Evolutionary conservation across 2,797 vertebrate genomes (phyloP).

Genomic region (Anguilla anguilla): DNA sequence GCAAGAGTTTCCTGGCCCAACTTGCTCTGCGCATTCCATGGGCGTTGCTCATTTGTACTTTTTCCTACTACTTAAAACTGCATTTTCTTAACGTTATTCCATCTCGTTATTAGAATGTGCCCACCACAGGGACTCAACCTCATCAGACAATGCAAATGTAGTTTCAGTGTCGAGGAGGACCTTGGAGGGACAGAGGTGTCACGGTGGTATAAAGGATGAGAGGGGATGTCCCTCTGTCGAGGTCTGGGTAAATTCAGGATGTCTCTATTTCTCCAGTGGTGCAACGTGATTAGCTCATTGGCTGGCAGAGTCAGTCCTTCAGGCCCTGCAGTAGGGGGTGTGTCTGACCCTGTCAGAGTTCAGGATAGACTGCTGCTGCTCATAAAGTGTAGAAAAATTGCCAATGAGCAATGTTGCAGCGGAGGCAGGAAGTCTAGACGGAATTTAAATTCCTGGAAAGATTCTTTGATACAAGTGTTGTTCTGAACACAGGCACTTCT

Average conservation of each 20-base stretch:
- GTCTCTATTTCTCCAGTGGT: conserved; percentile 56
- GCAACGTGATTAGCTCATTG: conserved; percentile 13
- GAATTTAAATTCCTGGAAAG: not conserved
- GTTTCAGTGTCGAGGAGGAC: conserved; percentile 53
- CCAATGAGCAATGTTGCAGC: not conserved
- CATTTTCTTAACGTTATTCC: not conserved
- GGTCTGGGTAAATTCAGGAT: conserved; percentile 48
- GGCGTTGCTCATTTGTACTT: too few species aligned
- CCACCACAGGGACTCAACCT: not conserved
- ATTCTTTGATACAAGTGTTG: not conserved
- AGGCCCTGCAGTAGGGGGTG: not conserved
- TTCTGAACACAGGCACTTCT: not conserved
- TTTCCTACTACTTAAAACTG: not conserved
- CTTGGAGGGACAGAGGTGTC: conserved; percentile 54
- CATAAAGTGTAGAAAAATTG: not conserved
- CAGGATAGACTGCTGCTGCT: not conserved
- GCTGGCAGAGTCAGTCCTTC: not conserved
- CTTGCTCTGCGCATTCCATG: too few species aligned
- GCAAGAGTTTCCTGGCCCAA: too few species aligned
- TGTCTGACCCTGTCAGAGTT: not conserved
- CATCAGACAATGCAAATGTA: conserved; percentile 48
- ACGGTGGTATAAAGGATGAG: conserved; percentile 59
- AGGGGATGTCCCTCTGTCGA: conserved; percentile 54
- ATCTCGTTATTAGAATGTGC: not conserved
- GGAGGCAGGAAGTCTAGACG: conserved; percentile 35